A percentile compares a stretch with the other conserved stretches of the same genome.
Conservation (phyloP, 2,797 vertebrate species). For the Poeciliopsis turneri region DNA sequence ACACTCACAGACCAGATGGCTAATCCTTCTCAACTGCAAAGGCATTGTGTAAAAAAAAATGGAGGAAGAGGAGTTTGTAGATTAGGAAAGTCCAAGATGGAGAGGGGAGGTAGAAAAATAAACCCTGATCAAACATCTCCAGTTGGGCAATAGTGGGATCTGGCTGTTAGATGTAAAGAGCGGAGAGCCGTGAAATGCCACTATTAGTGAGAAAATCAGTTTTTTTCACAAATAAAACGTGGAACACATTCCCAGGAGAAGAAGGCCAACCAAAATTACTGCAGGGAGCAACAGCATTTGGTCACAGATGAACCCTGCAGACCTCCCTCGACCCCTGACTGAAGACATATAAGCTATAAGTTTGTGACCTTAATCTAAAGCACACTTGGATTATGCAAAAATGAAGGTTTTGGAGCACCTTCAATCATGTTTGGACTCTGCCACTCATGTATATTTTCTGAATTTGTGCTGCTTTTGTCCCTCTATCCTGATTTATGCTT, state of each 20-base stretch:
- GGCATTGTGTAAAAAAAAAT: slow-evolving; percentile 37
- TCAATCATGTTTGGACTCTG: neutral
- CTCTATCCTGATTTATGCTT: neutral
- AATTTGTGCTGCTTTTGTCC: neutral
- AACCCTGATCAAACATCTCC: neutral
- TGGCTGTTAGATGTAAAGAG: neutral
- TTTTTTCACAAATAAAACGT: too few species aligned
- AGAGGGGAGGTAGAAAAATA: slow-evolving; percentile 1
- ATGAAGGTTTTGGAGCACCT: neutral
- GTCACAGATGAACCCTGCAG: neutral
- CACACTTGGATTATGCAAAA: neutral
- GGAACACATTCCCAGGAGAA: neutral
- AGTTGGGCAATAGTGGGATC: neutral
- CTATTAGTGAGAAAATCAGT: neutral
- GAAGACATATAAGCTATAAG: neutral
- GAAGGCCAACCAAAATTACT: neutral
- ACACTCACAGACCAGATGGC: slow-evolving; percentile 55
- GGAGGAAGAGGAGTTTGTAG: slow-evolving; percentile 36
- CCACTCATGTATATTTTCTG: neutral
- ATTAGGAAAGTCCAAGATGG: slow-evolving; percentile 32
- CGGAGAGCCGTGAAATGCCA: neutral
- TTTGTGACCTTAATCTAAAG: neutral
- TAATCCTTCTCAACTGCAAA: slow-evolving; percentile 57
- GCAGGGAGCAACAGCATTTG: neutral
- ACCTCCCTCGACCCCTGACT: neutral